These are phyloP conservation scores for Galendromus occidentalis DNA, from an alignment of 1,140 invertebrate species.

Conservation along the genomic window DNA sequence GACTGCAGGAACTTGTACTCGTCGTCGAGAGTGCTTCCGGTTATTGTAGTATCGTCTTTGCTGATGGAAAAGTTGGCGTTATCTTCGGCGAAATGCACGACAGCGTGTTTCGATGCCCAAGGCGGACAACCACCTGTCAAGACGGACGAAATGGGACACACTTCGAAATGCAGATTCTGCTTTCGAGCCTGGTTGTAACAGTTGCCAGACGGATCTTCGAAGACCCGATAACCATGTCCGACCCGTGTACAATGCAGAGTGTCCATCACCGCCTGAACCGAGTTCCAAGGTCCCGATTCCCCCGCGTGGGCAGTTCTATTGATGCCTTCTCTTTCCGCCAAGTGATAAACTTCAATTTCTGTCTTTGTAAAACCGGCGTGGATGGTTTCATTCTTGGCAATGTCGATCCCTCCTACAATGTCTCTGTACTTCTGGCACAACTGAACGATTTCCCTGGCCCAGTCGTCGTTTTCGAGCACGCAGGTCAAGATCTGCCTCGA, in stretches of 20 bases:
- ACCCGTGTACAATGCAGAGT: conserved; percentile 35
- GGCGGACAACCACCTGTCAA: conserved; percentile 31
- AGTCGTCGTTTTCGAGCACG: conserved; percentile 28
- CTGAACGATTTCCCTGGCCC: conserved; percentile 32
- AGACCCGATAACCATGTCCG: conserved; percentile 39
- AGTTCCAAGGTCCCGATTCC: conserved; percentile 31
- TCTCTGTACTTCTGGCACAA: conserved; percentile 31
- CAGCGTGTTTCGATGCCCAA: conserved; percentile 24
- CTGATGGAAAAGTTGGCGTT: conserved; percentile 38
- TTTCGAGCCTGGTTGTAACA: conserved; percentile 23
- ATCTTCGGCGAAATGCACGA: conserved; percentile 35
- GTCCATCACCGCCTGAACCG: conserved; percentile 32
- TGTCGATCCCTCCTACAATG: conserved; percentile 40
- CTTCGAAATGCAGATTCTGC: conserved; percentile 33
- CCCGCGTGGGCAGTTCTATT: conserved; percentile 39
- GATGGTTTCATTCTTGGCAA: conserved; percentile 34
- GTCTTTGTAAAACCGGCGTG: background rate
- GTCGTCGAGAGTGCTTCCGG: conserved; percentile 30
- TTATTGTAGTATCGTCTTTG: conserved; percentile 39
- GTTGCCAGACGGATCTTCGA: conserved; percentile 34
- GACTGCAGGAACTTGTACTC: conserved; percentile 31
- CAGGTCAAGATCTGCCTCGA: conserved; percentile 33
- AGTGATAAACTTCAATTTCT: conserved; percentile 11
- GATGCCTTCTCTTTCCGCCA: conserved; percentile 31
- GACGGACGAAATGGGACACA: conserved; percentile 38